Evolutionary conservation across 2,888 invertebrate species (phyloP).

Genomic region (Eurytoma californica): DNA sequence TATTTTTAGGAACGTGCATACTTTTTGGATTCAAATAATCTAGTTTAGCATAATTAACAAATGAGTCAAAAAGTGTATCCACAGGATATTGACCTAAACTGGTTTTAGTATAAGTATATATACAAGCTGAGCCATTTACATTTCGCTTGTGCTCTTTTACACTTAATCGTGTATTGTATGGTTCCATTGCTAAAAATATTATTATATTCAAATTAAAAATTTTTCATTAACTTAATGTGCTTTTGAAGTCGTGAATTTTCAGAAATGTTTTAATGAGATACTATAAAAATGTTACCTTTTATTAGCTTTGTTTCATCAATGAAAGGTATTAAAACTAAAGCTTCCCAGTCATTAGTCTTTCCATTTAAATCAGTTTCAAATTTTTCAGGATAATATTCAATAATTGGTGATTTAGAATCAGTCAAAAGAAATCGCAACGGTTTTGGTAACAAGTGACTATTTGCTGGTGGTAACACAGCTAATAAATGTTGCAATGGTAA

Average conservation of each 20-base stretch:
- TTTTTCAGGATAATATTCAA: slow-evolving; percentile 91
- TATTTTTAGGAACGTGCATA: slow-evolving; percentile 77
- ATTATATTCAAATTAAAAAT: too few species aligned
- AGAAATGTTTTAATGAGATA: slow-evolving; percentile 8
- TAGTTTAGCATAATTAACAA: slow-evolving; percentile 78
- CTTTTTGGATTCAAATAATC: slow-evolving; percentile 77
- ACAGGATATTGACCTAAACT: slow-evolving; percentile 79
- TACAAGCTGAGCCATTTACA: slow-evolving; percentile 89
- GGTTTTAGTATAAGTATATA: slow-evolving; percentile 82
- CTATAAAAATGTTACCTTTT: slow-evolving; percentile 59
- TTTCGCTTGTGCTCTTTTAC: slow-evolving; percentile 86
- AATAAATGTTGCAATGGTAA: slow-evolving; percentile 93
- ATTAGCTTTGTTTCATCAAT: slow-evolving; percentile 84
- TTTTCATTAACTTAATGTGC: too few species aligned
- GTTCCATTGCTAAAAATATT: slow-evolving; percentile 80
- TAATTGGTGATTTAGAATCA: slow-evolving; percentile 85
- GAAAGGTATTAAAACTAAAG: slow-evolving; percentile 94
- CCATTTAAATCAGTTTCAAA: slow-evolving; percentile 97
- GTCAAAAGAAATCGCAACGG: slow-evolving; percentile 89
- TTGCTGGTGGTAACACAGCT: slow-evolving; percentile 90
- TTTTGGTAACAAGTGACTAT: slow-evolving; percentile 84
- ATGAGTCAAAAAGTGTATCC: slow-evolving; percentile 80
- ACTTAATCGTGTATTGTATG: slow-evolving; percentile 81
- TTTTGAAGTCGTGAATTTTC: not conserved
- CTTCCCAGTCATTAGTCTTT: slow-evolving; percentile 97